Percentiles rank a stretch among this genome's conserved stretches.
Evolutionary conservation across 2,797 vertebrate genomes (phyloP).

Genomic region (Psittacula derbiana): DNA sequence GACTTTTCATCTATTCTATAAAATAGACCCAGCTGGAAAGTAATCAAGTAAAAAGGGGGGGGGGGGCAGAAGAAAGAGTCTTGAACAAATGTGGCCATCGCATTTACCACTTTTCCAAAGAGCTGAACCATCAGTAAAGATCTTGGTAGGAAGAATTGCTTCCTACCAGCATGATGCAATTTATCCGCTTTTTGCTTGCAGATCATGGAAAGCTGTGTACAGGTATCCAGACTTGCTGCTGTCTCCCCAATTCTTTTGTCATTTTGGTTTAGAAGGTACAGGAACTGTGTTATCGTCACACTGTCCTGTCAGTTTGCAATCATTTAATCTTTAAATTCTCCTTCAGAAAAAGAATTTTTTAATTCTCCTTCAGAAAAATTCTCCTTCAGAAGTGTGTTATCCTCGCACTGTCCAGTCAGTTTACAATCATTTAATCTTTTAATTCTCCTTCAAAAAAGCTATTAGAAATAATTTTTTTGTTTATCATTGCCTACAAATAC

Average conservation of each 20-base stretch:
- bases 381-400: not conserved
- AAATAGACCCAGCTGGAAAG: not conserved
- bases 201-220: not conserved
- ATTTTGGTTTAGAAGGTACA: not conserved
- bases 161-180: not conserved
- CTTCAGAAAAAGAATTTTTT: not conserved
- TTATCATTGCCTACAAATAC: not conserved
- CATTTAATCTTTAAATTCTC: not conserved
- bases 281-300: not conserved
- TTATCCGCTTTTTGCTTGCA: not conserved
- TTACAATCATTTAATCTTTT: not conserved
- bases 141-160: not conserved
- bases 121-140: not conserved
- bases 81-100: not conserved
- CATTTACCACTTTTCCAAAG: not conserved
- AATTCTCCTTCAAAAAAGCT: not conserved
- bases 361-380: not conserved
- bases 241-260: not conserved
- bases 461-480: not conserved
- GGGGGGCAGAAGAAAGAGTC: too few species aligned
- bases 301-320: not conserved
- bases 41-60: not conserved
- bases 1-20: not conserved
- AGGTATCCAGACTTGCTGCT: not conserved
- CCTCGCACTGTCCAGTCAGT: not conserved